Percentiles rank a stretch among this genome's conserved stretches.
Conservation (phyloP, 1,140 invertebrate species). For the Helicorthomorpha holstii region DNA sequence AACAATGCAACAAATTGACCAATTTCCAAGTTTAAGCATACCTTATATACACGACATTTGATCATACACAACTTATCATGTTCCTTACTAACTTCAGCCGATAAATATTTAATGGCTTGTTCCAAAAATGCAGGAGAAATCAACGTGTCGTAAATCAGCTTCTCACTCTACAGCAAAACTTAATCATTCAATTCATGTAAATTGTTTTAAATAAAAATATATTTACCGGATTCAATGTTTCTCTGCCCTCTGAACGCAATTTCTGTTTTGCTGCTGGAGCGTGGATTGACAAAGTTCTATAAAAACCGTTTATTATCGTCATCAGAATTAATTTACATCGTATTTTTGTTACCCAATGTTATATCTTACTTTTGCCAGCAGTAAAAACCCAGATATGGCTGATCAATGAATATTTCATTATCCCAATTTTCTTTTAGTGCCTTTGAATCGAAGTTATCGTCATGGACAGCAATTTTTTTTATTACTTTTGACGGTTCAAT, state of each 20-base stretch:
- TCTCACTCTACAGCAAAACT: slow-evolving; percentile 28
- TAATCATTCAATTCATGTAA: slow-evolving; percentile 2
- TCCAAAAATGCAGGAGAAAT: slow-evolving; percentile 45
- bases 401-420: slow-evolving; percentile 43
- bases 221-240: slow-evolving; percentile 30
- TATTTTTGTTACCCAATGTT: too few species aligned
- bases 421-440: slow-evolving; percentile 60
- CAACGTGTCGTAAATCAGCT: slow-evolving; percentile 50
- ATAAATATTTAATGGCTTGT: slow-evolving; percentile 51
- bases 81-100: slow-evolving; percentile 72
- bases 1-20: background rate
- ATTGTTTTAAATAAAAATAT: background rate
- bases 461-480: background rate
- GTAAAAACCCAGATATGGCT: slow-evolving; percentile 56
- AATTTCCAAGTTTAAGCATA: slow-evolving; percentile 21
- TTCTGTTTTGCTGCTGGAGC: slow-evolving; percentile 44
- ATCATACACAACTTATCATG: slow-evolving; percentile 55
- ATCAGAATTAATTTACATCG: slow-evolving; percentile 11
- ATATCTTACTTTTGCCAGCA: slow-evolving; percentile 60
- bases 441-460: slow-evolving; percentile 28
- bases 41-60: slow-evolving; percentile 52
- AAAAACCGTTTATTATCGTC: slow-evolving; percentile 6
- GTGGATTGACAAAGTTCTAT: slow-evolving; percentile 34
- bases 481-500: background rate
- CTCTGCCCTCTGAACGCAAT: slow-evolving; percentile 28